phyloP scores from a whole-genome alignment of 2,113 vertebrate species.

The Catagonus wagneri region DNA sequence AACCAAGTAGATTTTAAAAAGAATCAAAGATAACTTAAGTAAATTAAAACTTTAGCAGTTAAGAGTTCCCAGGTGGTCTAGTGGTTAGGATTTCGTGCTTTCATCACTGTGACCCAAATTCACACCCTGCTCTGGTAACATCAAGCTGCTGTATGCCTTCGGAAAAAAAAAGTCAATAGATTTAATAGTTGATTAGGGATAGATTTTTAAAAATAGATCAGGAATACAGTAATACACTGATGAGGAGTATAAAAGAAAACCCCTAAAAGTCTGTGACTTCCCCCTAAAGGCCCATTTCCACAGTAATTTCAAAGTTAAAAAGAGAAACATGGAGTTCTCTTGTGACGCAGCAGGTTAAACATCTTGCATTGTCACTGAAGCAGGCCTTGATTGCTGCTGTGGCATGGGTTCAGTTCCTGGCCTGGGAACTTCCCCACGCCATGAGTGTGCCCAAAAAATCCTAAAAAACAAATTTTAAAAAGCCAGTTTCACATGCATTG shows the following conservation, averaged over 20 bases:
- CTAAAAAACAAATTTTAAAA: background rate
- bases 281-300: background rate
- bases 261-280: background rate
- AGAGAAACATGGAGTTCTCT: too few species aligned
- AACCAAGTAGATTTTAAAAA: background rate
- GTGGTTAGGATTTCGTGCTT: too few species aligned
- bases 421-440: too few species aligned
- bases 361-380: too few species aligned
- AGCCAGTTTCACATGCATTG: background rate
- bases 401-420: too few species aligned
- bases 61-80: too few species aligned
- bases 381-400: too few species aligned
- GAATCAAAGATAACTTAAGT: background rate
- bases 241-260: background rate
- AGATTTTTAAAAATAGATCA: background rate
- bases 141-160: too few species aligned
- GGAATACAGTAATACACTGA: background rate
- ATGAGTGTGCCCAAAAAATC: too few species aligned
- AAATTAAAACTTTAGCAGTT: background rate
- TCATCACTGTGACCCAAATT: too few species aligned
- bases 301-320: background rate
- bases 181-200: background rate
- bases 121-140: too few species aligned
- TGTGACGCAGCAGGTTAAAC: too few species aligned
- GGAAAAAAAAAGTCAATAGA: background rate